A percentile compares a stretch with the other conserved stretches of the same genome.
phyloP scores from a whole-genome alignment of 1,140 invertebrate species.

The Solen grandis region DNA sequence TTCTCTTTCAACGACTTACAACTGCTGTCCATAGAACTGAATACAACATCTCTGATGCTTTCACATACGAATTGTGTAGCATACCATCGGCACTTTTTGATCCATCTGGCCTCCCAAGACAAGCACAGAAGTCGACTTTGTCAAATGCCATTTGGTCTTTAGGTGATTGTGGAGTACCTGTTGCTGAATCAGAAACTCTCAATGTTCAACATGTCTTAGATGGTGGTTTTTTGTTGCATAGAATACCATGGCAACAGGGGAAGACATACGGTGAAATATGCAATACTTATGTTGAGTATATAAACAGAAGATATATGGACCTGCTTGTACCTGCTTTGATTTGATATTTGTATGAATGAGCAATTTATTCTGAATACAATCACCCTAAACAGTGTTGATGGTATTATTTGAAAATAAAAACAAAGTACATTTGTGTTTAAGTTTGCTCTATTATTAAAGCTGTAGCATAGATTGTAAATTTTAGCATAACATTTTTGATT shows the following conservation, averaged over 20 bases:
- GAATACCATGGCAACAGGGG: not conserved
- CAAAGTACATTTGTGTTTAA: too few relatives aligned
- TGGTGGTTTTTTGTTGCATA: not conserved
- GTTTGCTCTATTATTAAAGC: too few relatives aligned
- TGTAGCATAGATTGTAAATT: too few relatives aligned
- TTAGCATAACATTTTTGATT: too few relatives aligned
- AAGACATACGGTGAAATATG: not conserved
- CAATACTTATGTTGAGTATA: too few relatives aligned
- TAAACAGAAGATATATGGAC: too few relatives aligned
- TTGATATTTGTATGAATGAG: too few relatives aligned
- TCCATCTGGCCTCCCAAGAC: not conserved
- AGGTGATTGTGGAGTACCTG: not conserved
- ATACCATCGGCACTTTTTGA: not conserved
- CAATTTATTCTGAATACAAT: too few relatives aligned
- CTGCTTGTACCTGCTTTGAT: too few relatives aligned
- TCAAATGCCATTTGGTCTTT: not conserved
- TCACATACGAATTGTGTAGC: not conserved
- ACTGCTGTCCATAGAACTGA: not conserved
- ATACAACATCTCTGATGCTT: not conserved
- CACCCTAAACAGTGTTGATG: too few relatives aligned
- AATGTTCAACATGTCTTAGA: not conserved
- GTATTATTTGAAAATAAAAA: too few relatives aligned
- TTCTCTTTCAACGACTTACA: conserved; percentile 1
- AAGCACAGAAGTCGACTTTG: not conserved
- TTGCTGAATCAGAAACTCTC: not conserved